phyloP scores from a whole-genome alignment of 1,140 invertebrate genomes.

The Ectropis grisescens region DNA sequence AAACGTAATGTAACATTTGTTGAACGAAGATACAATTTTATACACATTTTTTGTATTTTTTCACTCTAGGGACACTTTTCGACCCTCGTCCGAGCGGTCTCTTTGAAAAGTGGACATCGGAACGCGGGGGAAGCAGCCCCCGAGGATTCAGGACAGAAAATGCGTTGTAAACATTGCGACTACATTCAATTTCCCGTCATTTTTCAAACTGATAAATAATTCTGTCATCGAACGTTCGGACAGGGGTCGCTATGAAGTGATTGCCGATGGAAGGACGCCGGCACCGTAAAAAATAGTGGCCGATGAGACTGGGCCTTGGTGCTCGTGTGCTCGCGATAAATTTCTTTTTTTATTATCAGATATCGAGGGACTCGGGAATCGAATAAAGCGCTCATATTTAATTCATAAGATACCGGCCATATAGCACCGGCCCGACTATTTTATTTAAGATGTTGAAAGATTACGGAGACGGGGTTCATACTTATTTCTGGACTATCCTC shows the following conservation, averaged over 20 bases:
- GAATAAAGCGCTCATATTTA: slow-evolving; percentile 70
- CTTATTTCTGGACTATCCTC: neutral
- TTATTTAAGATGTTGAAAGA: slow-evolving; percentile 65
- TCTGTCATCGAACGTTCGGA: slow-evolving; percentile 68
- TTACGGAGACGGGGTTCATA: slow-evolving; percentile 36
- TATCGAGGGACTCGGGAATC: slow-evolving; percentile 68
- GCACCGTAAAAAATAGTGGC: slow-evolving; percentile 61
- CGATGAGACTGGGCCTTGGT: slow-evolving; percentile 39
- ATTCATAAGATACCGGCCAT: slow-evolving; percentile 69
- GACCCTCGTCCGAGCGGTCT: slow-evolving; percentile 69
- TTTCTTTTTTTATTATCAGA: slow-evolving; percentile 71
- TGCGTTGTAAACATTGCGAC: slow-evolving; percentile 72
- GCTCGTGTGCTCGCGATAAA: slow-evolving; percentile 59
- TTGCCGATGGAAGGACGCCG: slow-evolving; percentile 54
- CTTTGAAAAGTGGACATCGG: slow-evolving; percentile 71
- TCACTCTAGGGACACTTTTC: slow-evolving; percentile 69
- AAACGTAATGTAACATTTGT: slow-evolving; percentile 37
- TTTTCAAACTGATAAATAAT: slow-evolving; percentile 73
- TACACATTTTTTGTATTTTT: slow-evolving; percentile 69
- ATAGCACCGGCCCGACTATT: slow-evolving; percentile 58
- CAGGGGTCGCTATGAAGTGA: slow-evolving; percentile 69
- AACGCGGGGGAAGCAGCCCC: slow-evolving; percentile 65
- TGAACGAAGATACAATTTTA: slow-evolving; percentile 53
- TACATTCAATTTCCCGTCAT: slow-evolving; percentile 73
- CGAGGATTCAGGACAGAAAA: slow-evolving; percentile 66